Conservation (phyloP, 2,888 invertebrate species). For the Thereva unica region DNA sequence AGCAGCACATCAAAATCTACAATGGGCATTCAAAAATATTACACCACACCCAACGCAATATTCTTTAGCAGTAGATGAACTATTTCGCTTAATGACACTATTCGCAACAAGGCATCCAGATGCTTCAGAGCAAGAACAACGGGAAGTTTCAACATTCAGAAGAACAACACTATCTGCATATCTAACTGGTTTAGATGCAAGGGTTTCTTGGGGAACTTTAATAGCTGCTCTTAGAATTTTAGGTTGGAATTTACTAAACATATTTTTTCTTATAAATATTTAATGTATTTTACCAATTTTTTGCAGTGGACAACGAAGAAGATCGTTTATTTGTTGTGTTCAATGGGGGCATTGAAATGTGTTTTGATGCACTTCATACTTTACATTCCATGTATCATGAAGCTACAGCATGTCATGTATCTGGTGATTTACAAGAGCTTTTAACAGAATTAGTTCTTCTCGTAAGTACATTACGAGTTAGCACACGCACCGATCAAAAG, state of each 20-base stretch:
- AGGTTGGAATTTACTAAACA: constrained; percentile 46
- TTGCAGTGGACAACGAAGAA: constrained; percentile 78
- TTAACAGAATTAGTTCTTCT: constrained; percentile 76
- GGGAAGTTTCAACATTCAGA: constrained; percentile 84
- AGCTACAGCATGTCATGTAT: constrained; percentile 86
- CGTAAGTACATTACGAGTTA: constrained; percentile 71
- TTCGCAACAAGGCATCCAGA: constrained; percentile 85
- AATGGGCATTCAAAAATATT: constrained; percentile 96
- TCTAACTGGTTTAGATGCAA: constrained; percentile 83
- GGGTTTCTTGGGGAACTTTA: constrained; percentile 92
- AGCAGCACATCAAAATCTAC: constrained; percentile 91
- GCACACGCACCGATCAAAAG: constrained; percentile 53
- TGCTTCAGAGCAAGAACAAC: constrained; percentile 72
- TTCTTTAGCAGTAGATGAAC: constrained; percentile 87
- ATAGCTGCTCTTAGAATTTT: constrained; percentile 87
- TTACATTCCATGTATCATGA: constrained; percentile 93
- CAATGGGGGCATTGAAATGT: constrained; percentile 77
- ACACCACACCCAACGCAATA: constrained; percentile 95
- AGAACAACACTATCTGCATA: constrained; percentile 86
- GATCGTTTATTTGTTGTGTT: constrained; percentile 88
- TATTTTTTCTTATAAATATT: background rate
- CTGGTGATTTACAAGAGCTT: constrained; percentile 81
- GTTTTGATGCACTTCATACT: constrained; percentile 80
- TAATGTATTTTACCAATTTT: background rate
- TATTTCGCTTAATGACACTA: constrained; percentile 87